A percentile compares a stretch with the other conserved stretches of the same genome.
Conservation (phyloP, 2,113 vertebrate species). For the Datnioides undecimradiatus region DNA sequence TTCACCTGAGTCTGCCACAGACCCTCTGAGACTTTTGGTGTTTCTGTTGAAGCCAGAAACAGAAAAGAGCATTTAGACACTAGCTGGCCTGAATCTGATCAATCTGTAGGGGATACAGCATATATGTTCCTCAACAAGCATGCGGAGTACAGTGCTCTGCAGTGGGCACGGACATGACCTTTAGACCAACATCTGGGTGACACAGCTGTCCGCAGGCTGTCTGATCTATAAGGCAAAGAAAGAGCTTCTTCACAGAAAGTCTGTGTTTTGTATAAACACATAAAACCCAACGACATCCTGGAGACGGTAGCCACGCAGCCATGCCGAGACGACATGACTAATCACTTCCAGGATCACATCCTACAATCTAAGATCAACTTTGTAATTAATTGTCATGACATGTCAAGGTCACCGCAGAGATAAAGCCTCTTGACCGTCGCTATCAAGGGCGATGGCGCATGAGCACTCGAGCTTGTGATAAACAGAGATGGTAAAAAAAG, state of each 20-base stretch:
- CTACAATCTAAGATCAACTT: slow-evolving; percentile 9
- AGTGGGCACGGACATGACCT: neutral
- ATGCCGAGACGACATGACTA: neutral
- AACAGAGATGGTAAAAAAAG: slow-evolving; percentile 51
- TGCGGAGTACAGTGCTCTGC: neutral
- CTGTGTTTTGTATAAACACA: neutral
- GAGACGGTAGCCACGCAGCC: neutral
- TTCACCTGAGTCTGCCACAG: neutral
- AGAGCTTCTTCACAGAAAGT: neutral
- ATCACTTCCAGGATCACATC: slow-evolving; percentile 32
- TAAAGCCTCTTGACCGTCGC: slow-evolving; percentile 24
- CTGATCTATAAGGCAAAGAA: neutral
- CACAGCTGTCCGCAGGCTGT: neutral
- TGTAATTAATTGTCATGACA: slow-evolving; percentile 48
- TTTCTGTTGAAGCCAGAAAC: slow-evolving; percentile 11
- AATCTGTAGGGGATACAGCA: neutral
- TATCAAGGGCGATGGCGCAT: slow-evolving; percentile 55
- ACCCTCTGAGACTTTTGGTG: neutral
- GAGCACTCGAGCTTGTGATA: slow-evolving; percentile 47
- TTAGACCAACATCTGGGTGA: slow-evolving; percentile 16
- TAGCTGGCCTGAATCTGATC: neutral
- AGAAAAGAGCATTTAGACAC: neutral
- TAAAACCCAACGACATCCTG: neutral
- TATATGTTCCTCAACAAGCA: neutral
- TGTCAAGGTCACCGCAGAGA: slow-evolving; percentile 60